Base-by-base conservation (phyloP, 2,113 vertebrate genomes). In the Syrrhaptes paradoxus region DNA sequence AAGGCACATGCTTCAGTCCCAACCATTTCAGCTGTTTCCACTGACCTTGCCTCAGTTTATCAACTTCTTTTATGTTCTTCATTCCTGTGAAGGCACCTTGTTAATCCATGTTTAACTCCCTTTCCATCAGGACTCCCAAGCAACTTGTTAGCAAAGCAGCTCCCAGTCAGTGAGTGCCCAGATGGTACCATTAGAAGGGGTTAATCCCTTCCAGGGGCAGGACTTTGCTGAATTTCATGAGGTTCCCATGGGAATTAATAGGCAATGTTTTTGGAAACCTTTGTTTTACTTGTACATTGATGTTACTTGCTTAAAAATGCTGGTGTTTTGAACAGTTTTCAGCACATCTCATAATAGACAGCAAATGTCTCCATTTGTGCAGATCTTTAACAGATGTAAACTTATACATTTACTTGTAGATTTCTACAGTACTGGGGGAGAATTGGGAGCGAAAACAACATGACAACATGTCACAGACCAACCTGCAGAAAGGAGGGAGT, bases 361-460 rank as follows among this genome's bases (percentile, higher is more conserved):
- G 18, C 22, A 74, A 79, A 70, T 2, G 1, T 46, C 29, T 52
- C 4, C 1, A 3, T 67, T 90, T 85, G 34, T 43, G 32, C 45
- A 74, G 59, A n/a, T 36, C 20, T 68, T 49, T 76, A 52, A 78
- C 28, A 89, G 18, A 41, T 54, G 9, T 38, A 52, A 90, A 62
- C 13, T 31, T 77, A 59, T 7, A 31, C 34, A 24, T 76, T 97
- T 94, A 22, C 36, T 58, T 76, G 88, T 85, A 99, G 99, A 96
- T 99, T 99, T 98, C 98, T 99, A 72, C 99, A 99, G 70, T 99
- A 99, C 97, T 99, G 99, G 99, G 99, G 99, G 13, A 98, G 98
- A 95, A 99, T 99, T 66, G 99, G 99, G 72, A 99, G 99, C 96
- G 99, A 99, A 89, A 99, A 98, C 89, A 99, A 99, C 95, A 98